phyloP scores from a whole-genome alignment of 2,113 vertebrate species.

The Sciurus niger region DNA sequence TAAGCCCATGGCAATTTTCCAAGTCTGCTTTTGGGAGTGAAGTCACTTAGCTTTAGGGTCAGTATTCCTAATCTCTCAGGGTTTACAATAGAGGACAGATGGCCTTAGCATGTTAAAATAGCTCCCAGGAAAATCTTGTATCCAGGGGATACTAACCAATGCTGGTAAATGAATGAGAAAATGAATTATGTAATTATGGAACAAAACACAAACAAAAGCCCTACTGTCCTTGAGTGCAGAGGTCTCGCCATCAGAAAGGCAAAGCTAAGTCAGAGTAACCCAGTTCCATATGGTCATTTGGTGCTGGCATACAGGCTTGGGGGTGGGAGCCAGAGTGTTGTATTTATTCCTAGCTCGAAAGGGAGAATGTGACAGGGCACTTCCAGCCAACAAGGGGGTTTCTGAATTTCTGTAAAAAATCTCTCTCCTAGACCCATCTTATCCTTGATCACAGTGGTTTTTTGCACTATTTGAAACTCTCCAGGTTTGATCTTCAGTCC shows the following conservation, averaged over 20 bases:
- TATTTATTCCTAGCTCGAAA: background rate
- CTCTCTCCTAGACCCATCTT: background rate
- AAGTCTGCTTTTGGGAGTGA: conserved; percentile 15
- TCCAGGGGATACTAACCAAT: background rate
- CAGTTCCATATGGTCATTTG: too few species aligned
- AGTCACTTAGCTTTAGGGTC: background rate
- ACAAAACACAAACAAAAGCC: background rate
- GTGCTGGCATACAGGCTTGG: background rate
- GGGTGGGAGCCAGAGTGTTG: background rate
- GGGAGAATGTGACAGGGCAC: background rate
- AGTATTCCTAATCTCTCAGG: conserved; percentile 2
- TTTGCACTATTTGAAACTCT: background rate
- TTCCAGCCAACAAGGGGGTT: background rate
- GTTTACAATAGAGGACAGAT: conserved; percentile 53
- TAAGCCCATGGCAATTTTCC: background rate
- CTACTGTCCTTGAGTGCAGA: background rate
- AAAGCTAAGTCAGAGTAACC: background rate
- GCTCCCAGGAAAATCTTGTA: conserved; percentile 32
- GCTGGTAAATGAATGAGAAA: conserved; percentile 40
- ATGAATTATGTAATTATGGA: background rate
- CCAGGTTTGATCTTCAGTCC: conserved; percentile 4
- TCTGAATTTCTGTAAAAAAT: background rate
- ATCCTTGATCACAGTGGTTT: background rate
- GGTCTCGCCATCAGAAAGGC: background rate
- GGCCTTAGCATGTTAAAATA: conserved; percentile 20